phyloP scores from a whole-genome alignment of 2,113 vertebrate genomes.

The Leptosomus discolor region DNA sequence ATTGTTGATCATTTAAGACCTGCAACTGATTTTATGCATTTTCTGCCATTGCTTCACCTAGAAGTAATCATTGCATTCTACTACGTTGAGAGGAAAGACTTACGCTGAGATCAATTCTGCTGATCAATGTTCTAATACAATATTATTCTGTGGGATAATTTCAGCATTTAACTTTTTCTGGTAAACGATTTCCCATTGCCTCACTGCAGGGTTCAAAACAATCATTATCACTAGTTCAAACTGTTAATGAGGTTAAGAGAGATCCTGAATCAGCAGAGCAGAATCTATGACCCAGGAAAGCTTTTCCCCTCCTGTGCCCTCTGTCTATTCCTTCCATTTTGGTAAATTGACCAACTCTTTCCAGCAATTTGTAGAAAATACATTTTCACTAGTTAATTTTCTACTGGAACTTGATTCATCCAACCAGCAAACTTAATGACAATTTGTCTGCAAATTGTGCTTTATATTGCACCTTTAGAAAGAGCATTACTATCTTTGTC shows the following conservation, averaged over 20 bases:
- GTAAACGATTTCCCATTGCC: conserved; percentile 47
- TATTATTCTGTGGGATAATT: conserved; percentile 24
- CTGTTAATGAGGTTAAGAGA: conserved; percentile 66
- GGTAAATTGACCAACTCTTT: conserved; percentile 46
- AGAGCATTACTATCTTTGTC: not conserved
- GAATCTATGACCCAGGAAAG: conserved; percentile 54
- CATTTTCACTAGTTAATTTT: conserved; percentile 58
- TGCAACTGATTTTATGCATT: not conserved
- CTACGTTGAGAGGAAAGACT: not conserved
- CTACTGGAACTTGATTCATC: conserved; percentile 51
- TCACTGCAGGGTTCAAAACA: conserved; percentile 29
- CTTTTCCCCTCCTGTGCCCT: not conserved
- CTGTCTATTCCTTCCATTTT: not conserved
- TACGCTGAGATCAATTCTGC: conserved; percentile 8
- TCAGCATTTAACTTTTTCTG: conserved; percentile 5
- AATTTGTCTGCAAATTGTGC: not conserved
- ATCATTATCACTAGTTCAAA: conserved; percentile 49
- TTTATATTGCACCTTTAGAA: not conserved
- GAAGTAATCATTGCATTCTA: not conserved
- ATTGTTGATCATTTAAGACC: not conserved
- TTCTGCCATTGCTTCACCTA: not conserved
- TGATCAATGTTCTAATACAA: conserved; percentile 15
- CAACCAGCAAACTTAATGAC: conserved; percentile 12
- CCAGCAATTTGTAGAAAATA: conserved; percentile 60
- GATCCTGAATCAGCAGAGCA: conserved; percentile 73